Evolutionary conservation across 2,797 vertebrate genomes (phyloP).

Genomic region (Sebastes alutus): DNA sequence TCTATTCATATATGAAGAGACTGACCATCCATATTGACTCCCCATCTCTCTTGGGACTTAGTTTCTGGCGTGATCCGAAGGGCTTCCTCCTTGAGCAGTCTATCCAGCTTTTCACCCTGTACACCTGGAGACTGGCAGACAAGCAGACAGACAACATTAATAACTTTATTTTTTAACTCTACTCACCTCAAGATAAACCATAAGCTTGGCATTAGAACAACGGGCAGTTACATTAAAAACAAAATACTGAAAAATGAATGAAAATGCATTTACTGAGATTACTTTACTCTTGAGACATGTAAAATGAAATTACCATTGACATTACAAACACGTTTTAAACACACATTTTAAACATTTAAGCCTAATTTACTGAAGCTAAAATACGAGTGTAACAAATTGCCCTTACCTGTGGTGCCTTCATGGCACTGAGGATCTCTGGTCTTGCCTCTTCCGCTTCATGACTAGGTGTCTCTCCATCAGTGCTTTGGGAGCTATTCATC

Average conservation of each 20-base stretch:
- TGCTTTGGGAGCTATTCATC: slow-evolving; percentile 45
- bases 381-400: neutral
- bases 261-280: neutral
- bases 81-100: slow-evolving; percentile 76
- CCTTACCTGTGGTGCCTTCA: slow-evolving; percentile 48
- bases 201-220: neutral
- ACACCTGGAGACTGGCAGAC: slow-evolving; percentile 48
- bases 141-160: neutral
- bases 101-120: slow-evolving; percentile 63
- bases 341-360: neutral
- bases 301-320: neutral
- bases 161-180: neutral
- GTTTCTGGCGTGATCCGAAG: slow-evolving; percentile 49
- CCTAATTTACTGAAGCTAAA: neutral
- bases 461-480: slow-evolving; percentile 33
- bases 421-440: slow-evolving; percentile 16
- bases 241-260: neutral
- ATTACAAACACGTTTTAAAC: neutral
- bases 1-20: neutral
- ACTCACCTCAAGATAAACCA: neutral
- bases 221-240: neutral
- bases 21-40: slow-evolving; percentile 72
- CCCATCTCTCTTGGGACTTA: slow-evolving; percentile 69
- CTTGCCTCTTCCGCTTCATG: slow-evolving; percentile 42
- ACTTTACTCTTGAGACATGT: neutral